phyloP scores from a whole-genome alignment of 2,888 invertebrate species.

The Laspeyria flexula region DNA sequence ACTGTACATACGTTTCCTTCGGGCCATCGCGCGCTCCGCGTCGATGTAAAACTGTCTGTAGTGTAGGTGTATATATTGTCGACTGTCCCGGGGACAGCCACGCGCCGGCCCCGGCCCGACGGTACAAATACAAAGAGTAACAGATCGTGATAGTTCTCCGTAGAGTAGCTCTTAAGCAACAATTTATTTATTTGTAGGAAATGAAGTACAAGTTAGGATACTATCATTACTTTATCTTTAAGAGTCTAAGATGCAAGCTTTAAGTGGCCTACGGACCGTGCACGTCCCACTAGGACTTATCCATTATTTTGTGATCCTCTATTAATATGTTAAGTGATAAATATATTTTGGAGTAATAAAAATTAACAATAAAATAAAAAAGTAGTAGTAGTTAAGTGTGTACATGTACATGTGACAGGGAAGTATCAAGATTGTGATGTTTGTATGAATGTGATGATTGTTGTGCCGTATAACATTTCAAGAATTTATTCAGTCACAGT shows the following conservation, averaged over 20 bases:
- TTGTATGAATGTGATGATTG: constrained; percentile 48
- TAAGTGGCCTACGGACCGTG: constrained; percentile 49
- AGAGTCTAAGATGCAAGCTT: constrained; percentile 57
- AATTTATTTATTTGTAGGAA: constrained; percentile 75
- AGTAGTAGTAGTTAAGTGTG: constrained; percentile 26
- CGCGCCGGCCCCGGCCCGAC: no score
- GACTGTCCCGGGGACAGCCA: no score
- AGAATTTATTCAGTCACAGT: constrained; percentile 64
- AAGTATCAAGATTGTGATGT: constrained; percentile 44
- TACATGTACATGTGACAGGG: constrained; percentile 35
- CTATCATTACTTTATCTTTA: constrained; percentile 47
- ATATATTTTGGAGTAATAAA: constrained; percentile 53
- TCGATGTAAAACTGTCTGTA: constrained; percentile 48
- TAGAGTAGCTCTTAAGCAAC: constrained; percentile 42
- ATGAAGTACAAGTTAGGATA: constrained; percentile 75
- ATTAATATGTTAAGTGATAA: constrained; percentile 51
- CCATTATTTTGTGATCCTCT: constrained; percentile 60
- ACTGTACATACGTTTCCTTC: constrained; percentile 42
- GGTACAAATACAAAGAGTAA: constrained; percentile 24
- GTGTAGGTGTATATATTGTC: constrained; percentile 41
- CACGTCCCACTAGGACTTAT: constrained; percentile 37
- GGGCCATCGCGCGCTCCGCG: constrained; percentile 49
- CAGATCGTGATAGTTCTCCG: constrained; percentile 52
- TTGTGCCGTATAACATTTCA: constrained; percentile 39
- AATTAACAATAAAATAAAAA: constrained; percentile 7